phyloP scores from a whole-genome alignment of 2,797 vertebrate genomes.

The Neostethus bicornis region DNA sequence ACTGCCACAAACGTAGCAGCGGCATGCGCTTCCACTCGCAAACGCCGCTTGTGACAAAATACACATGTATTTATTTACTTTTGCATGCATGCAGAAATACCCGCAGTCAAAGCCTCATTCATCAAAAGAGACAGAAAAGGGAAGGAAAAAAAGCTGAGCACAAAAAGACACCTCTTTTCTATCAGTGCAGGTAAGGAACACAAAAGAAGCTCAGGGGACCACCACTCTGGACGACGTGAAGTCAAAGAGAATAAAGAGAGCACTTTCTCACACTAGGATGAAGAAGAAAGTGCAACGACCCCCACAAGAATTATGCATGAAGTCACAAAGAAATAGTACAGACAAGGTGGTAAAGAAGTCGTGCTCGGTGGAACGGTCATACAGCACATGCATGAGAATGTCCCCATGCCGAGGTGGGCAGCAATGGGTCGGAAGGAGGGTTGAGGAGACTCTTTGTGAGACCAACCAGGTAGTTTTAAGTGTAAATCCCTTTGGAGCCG shows the following conservation, averaged over 20 bases:
- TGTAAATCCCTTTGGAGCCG: constrained; percentile 60
- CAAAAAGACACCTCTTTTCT: constrained; percentile 23
- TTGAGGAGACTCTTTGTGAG: constrained; percentile 18
- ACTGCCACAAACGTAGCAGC: constrained; percentile 1
- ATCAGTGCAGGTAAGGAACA: constrained; percentile 33
- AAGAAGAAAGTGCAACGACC: constrained; percentile 27
- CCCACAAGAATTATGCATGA: constrained; percentile 66
- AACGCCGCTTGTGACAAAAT: constrained; percentile 27
- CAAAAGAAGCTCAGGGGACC: constrained; percentile 62
- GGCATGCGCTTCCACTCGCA: neutral
- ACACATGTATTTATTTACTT: constrained; percentile 22
- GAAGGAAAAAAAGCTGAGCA: constrained; percentile 18
- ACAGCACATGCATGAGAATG: neutral
- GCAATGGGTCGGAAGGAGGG: neutral
- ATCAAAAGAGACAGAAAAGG: constrained; percentile 18
- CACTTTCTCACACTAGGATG: constrained; percentile 44
- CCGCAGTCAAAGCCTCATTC: constrained; percentile 35
- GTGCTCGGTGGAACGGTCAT: constrained; percentile 7
- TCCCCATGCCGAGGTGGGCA: neutral
- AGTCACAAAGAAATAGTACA: constrained; percentile 53
- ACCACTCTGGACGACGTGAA: constrained; percentile 52
- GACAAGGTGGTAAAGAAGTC: constrained; percentile 8
- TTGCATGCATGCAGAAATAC: constrained; percentile 2
- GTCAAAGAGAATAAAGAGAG: constrained; percentile 63
- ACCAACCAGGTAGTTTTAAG: constrained; percentile 42